phyloP scores from a whole-genome alignment of 2,797 vertebrate genomes.

The Meda fulgida region DNA sequence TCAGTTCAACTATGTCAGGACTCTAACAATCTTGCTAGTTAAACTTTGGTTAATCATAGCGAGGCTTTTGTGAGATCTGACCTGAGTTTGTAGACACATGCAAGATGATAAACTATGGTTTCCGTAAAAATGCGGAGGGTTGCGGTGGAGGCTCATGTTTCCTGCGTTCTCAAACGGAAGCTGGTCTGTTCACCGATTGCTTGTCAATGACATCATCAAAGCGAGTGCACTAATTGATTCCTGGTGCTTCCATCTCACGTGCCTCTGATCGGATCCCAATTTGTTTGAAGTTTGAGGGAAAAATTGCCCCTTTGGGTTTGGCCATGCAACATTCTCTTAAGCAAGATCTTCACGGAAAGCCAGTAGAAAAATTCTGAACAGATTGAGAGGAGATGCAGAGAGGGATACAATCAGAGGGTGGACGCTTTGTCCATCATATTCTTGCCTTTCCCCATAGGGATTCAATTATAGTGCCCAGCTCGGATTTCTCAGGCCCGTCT shows the following conservation, averaged over 20 bases:
- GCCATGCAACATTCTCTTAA: conserved; percentile 25
- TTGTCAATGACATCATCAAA: conserved; percentile 85
- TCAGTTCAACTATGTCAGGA: background rate
- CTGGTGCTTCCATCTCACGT: conserved; percentile 68
- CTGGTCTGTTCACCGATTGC: conserved; percentile 72
- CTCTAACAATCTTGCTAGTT: background rate
- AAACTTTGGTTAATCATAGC: background rate
- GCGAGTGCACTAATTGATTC: conserved; percentile 80
- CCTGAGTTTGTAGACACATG: background rate
- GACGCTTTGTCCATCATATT: conserved; percentile 45
- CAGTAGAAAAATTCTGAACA: conserved; percentile 38
- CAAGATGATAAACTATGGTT: conserved; percentile 47
- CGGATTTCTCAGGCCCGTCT: conserved; percentile 55
- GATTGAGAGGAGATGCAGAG: conserved; percentile 38
- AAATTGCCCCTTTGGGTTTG: conserved; percentile 53
- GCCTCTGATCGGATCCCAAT: conserved; percentile 52
- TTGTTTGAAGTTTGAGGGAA: conserved; percentile 51
- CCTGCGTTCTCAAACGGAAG: conserved; percentile 74
- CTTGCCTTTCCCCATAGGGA: conserved; percentile 57
- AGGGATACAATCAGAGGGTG: conserved; percentile 44
- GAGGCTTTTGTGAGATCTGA: background rate
- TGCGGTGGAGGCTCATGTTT: conserved; percentile 65
- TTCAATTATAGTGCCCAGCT: conserved; percentile 62
- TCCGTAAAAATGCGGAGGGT: conserved; percentile 37
- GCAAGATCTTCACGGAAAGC: conserved; percentile 2